Conservation (phyloP, 1,140 invertebrate species). For the Mactra quadrangularis region DNA sequence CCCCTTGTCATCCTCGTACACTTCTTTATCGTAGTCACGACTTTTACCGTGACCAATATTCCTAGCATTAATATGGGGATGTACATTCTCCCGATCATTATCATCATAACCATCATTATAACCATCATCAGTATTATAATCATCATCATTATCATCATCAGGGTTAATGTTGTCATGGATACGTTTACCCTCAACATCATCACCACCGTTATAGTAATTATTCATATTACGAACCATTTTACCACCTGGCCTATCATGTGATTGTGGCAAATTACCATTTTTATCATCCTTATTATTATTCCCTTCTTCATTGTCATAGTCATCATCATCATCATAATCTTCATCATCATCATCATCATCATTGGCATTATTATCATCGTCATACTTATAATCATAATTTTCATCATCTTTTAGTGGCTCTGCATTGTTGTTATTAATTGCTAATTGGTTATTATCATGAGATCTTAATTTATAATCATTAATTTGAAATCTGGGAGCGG, state of each 20-base stretch:
- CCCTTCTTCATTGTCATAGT: slow-evolving; percentile 61
- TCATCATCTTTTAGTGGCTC: slow-evolving; percentile 53
- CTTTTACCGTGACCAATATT: slow-evolving; percentile 43
- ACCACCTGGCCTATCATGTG: slow-evolving; percentile 41
- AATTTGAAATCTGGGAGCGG: neutral
- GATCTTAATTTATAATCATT: neutral
- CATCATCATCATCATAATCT: slow-evolving; percentile 59
- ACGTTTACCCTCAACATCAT: slow-evolving; percentile 56
- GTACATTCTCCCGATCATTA: slow-evolving; percentile 49
- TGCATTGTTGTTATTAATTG: slow-evolving; percentile 37
- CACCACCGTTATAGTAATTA: slow-evolving; percentile 46
- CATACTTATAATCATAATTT: slow-evolving; percentile 62
- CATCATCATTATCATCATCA: slow-evolving; percentile 57
- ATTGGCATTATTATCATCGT: slow-evolving; percentile 61
- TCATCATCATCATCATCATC: slow-evolving; percentile 46
- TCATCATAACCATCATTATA: slow-evolving; percentile 54
- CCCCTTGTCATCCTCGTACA: slow-evolving; percentile 51
- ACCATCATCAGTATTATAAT: slow-evolving; percentile 62
- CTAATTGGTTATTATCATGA: neutral
- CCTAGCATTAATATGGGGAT: slow-evolving; percentile 48
- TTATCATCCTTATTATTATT: slow-evolving; percentile 56
- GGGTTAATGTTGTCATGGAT: slow-evolving; percentile 14
- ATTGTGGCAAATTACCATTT: slow-evolving; percentile 42
- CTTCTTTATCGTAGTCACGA: slow-evolving; percentile 58
- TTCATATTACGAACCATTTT: slow-evolving; percentile 50